Conservation (phyloP, 2,113 vertebrate species). For the Peromyscus leucopus region DNA sequence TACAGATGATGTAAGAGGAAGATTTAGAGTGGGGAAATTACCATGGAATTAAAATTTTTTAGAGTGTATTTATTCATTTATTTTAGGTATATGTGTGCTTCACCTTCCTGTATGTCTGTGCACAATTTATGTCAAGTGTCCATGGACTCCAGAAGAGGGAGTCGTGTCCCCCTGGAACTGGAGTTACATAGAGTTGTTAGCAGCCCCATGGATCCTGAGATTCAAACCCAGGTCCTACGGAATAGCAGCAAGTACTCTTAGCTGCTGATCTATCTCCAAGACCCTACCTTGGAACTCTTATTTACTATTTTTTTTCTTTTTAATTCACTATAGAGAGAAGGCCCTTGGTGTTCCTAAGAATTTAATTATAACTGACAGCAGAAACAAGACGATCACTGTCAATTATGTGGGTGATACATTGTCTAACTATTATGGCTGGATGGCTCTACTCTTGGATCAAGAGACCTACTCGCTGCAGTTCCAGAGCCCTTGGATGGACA, state of each 20-base stretch:
- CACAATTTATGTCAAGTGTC: neutral
- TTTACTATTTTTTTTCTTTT: neutral
- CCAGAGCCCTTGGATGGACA: constrained; percentile 63
- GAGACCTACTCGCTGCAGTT: constrained; percentile 85
- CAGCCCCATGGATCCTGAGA: neutral
- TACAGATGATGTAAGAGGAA: neutral
- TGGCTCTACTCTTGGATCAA: constrained; percentile 87
- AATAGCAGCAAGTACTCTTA: neutral
- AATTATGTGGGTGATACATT: constrained; percentile 86
- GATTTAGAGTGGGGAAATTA: constrained; percentile 36
- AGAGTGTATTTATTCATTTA: neutral
- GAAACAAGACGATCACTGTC: constrained; percentile 84
- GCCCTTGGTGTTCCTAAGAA: constrained; percentile 78
- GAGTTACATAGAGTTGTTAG: neutral
- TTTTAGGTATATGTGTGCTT: neutral
- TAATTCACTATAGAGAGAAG: constrained; percentile 75
- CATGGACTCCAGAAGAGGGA: neutral
- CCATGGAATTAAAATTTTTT: neutral
- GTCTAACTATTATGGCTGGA: constrained; percentile 86
- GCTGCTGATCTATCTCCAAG: neutral
- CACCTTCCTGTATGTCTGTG: neutral
- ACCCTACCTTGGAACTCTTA: neutral
- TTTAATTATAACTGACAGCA: constrained; percentile 86
- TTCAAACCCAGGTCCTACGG: neutral
- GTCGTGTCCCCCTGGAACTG: no score